Base-by-base conservation (phyloP, 1,140 invertebrate species). In the Drosophila fuyamai region DNA sequence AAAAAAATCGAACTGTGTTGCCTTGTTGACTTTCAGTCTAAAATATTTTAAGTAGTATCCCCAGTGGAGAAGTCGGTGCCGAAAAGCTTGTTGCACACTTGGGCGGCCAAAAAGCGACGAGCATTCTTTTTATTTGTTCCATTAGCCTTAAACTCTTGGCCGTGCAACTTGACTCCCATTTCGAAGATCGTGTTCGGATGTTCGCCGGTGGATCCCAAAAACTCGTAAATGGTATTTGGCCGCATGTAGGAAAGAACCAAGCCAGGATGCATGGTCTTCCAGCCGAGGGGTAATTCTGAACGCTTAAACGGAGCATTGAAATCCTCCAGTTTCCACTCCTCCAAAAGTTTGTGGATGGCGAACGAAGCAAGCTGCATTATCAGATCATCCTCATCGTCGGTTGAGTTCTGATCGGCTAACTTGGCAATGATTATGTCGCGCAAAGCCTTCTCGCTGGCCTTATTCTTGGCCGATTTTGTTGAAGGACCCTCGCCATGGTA, bases 311-410 rank as follows among this genome's bases (percentile, higher is more conserved):
- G 12, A n/a, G 95, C 94, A 62, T 94, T 93, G 73, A 94, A 94
- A 2, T 95, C 95, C 67, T 95, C 94, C 65, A 93, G 94, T 90
- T 96, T 95, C 95, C 96, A 96, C 89, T 96, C 95, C 7, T 94
- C 90, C 91, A 96, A 96, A 27, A 96, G 93, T 92, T 96, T 96
- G 90, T 95, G 95, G 9, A 96, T 92, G 76, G 95, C 96, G 93
- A 95, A 96, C 55, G 95, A 95, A 3, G 95, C 95, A 68, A 96
- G 92, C 85, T 95, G 95, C 68, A 95, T 94, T 95, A 96, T 96
- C 13, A 51, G 1, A 35, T 14, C 13, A 10, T 51, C 29, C 65
- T 96, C 93, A 66, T 95, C 94, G 57, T 82, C 77, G 41, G 4
- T 13, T n/a, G 10, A 3, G 14, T 6, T 18, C 7, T 5, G 12